A percentile compares a stretch with the other conserved stretches of the same genome.
These are phyloP conservation scores for Rhinatrema bivittatum DNA, from an alignment of 2,797 vertebrate species.

Conservation along the genomic window DNA sequence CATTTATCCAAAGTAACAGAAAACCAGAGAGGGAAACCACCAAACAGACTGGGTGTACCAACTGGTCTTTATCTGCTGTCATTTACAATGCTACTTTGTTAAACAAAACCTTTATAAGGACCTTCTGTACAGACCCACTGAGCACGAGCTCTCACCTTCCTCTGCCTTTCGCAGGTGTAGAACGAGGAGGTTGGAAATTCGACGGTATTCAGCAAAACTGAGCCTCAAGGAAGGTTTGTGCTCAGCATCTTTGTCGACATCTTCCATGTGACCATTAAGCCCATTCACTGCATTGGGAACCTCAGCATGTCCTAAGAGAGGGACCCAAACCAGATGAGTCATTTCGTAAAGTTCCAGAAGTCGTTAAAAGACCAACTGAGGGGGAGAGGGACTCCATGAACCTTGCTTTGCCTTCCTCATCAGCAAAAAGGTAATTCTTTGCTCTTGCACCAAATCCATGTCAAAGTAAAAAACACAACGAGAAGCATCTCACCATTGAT, in stretches of 20 bases:
- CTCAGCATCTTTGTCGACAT: constrained; percentile 31
- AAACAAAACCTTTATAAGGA: too few species aligned
- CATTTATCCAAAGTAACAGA: too few species aligned
- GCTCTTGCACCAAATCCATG: not conserved
- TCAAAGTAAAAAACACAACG: not conserved
- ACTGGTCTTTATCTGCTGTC: too few species aligned
- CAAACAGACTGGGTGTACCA: too few species aligned
- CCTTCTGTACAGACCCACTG: too few species aligned
- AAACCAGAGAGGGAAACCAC: too few species aligned
- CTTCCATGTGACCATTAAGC: constrained; percentile 55
- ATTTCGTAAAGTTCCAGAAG: not conserved
- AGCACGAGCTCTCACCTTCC: too few species aligned
- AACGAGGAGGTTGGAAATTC: constrained; percentile 90
- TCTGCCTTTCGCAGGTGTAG: constrained; percentile 83
- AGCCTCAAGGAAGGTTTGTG: constrained; percentile 74
- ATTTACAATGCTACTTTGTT: too few species aligned
- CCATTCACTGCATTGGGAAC: constrained; percentile 58
- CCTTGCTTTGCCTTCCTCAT: too few species aligned
- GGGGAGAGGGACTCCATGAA: not conserved
- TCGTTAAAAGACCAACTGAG: not conserved
- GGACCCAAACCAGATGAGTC: not conserved
- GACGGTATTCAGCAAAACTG: constrained; percentile 83
- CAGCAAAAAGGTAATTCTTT: not conserved
- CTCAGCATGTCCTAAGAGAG: constrained; percentile 55
- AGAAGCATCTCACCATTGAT: constrained; percentile 50